A percentile compares a stretch with the other conserved stretches of the same genome.
These are phyloP conservation scores for Cylas formicarius DNA, from an alignment of 1,140 invertebrate species.

Conservation along the genomic window DNA sequence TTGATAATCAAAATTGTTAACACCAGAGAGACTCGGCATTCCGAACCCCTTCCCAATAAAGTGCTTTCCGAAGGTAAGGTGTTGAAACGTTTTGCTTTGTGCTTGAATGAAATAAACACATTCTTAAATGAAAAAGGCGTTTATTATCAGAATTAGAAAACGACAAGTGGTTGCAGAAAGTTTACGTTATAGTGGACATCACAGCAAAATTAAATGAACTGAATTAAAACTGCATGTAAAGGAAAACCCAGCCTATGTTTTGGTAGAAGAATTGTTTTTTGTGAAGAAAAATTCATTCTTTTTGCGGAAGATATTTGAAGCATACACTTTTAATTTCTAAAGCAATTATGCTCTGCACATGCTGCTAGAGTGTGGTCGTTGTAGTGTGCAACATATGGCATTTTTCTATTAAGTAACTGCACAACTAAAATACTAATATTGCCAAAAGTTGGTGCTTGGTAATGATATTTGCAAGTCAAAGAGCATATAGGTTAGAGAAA, in stretches of 20 bases:
- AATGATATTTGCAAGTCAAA: no score
- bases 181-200: conserved; percentile 34
- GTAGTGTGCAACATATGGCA: no score
- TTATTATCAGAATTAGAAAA: conserved; percentile 31
- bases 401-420: no score
- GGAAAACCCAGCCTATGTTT: conserved; percentile 27
- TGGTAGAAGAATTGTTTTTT: conserved; percentile 25
- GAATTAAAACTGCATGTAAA: conserved; percentile 35
- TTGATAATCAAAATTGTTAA: conserved; percentile 22
- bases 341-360: no score
- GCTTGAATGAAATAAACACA: conserved; percentile 30
- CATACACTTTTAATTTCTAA: conserved; percentile 18
- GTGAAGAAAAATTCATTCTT: conserved; percentile 34
- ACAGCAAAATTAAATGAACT: conserved; percentile 34
- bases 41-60: conserved; percentile 31
- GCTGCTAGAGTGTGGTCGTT: no score
- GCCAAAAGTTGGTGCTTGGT: no score
- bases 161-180: conserved; percentile 35
- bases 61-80: conserved; percentile 27
- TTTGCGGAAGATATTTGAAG: conserved; percentile 21
- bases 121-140: conserved; percentile 33
- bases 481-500: no score
- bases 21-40: conserved; percentile 28
- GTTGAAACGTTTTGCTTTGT: conserved; percentile 29
- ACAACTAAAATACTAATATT: no score